A percentile compares a stretch with the other conserved stretches of the same genome.
These are phyloP conservation scores for Hylia prasina DNA, from an alignment of 2,113 vertebrate genomes.

Conservation along the genomic window DNA sequence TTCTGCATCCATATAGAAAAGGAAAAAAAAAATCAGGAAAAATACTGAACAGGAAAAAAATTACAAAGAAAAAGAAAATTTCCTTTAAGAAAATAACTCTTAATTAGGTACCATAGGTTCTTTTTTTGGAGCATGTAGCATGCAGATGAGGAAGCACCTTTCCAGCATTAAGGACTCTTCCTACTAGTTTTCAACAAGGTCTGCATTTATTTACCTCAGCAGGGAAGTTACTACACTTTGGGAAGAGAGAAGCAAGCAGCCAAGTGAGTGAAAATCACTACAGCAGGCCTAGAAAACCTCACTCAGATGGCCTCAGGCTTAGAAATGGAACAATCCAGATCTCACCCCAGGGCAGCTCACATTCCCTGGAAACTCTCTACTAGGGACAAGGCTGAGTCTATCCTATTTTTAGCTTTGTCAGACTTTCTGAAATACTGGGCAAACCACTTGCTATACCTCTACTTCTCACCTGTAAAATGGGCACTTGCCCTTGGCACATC, in stretches of 20 bases:
- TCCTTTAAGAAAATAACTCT: background rate
- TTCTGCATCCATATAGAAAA: background rate
- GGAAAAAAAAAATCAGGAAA: background rate
- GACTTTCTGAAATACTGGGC: background rate
- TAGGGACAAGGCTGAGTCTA: background rate
- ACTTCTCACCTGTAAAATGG: background rate
- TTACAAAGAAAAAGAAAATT: background rate
- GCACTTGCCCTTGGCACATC: background rate
- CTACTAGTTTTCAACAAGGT: background rate
- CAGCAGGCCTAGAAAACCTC: background rate
- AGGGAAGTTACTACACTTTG: background rate
- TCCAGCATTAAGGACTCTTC: background rate
- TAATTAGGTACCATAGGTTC: background rate
- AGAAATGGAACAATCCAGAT: background rate
- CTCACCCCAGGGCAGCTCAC: background rate
- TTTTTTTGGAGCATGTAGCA: background rate
- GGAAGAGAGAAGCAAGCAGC: background rate
- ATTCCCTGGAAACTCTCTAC: background rate
- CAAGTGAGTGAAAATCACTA: background rate
- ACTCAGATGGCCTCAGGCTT: background rate
- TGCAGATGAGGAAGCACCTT: background rate
- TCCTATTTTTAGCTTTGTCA: background rate
- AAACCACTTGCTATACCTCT: background rate
- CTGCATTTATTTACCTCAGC: background rate
- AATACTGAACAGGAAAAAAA: background rate